phyloP scores from a whole-genome alignment of 2,113 vertebrate species.

The Pluvialis apricaria region DNA sequence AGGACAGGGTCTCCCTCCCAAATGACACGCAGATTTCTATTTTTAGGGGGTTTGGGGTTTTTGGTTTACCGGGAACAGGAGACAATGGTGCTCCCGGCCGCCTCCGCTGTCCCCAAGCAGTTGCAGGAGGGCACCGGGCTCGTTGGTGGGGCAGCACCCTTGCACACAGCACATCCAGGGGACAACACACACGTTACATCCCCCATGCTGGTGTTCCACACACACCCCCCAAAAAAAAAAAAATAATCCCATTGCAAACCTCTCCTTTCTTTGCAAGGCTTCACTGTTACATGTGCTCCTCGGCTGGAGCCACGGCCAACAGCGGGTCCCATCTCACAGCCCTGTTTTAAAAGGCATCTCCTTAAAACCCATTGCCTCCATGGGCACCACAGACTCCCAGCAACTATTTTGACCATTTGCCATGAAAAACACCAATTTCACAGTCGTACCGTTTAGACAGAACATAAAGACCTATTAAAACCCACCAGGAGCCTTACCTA shows the following conservation, averaged over 20 bases:
- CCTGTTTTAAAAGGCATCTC: not conserved
- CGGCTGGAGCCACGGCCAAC: not conserved
- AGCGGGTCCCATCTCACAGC: not conserved
- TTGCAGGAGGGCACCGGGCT: not conserved
- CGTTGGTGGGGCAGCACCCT: not conserved
- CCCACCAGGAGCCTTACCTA: not conserved
- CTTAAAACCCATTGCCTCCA: not conserved
- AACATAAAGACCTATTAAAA: rapidly evolving
- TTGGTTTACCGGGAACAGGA: not conserved
- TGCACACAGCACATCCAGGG: not conserved
- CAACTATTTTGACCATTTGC: not conserved
- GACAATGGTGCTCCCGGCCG: rapidly evolving
- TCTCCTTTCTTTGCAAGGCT: not conserved
- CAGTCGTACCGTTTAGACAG: rapidly evolving
- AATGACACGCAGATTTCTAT: not conserved
- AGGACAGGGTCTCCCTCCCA: not conserved
- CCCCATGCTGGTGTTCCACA: not conserved
- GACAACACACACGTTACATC: rapidly evolving
- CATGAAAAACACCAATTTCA: not conserved
- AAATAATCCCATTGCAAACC: not conserved
- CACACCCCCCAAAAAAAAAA: too few species aligned
- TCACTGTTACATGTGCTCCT: not conserved
- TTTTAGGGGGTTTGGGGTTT: not conserved
- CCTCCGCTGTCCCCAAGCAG: not conserved
- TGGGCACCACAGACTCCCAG: rapidly evolving